Evolutionary conservation across 2,888 invertebrate genomes (phyloP).

Genomic region (Amphiduros pacificus): DNA sequence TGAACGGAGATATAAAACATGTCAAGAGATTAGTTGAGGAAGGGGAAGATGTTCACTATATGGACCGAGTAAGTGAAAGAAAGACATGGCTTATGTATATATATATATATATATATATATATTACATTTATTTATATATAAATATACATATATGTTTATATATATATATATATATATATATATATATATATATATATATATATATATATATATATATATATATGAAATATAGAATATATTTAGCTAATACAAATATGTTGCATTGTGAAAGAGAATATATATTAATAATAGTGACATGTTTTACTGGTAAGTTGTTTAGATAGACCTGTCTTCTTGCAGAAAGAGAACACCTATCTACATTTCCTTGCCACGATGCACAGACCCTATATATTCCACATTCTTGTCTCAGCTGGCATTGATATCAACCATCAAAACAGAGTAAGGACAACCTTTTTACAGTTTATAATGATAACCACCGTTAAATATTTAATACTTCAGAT

Average conservation of each 20-base stretch:
- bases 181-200: not conserved
- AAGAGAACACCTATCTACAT: slow-evolving; percentile 52
- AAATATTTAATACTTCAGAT: too few relatives aligned
- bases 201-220: not conserved
- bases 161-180: not conserved
- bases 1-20: not conserved
- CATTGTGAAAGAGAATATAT: too few relatives aligned
- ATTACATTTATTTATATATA: not conserved
- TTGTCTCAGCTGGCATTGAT: slow-evolving; percentile 41
- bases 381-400: slow-evolving; percentile 43
- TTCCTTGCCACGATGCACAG: slow-evolving; percentile 48
- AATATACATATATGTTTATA: not conserved
- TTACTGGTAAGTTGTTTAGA: too few relatives aligned
- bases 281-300: too few relatives aligned
- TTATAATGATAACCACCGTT: too few relatives aligned
- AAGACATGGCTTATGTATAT: not conserved
- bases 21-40: not conserved
- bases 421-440: slow-evolving; percentile 50
- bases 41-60: slow-evolving; percentile 3
- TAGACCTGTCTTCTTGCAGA: slow-evolving; percentile 39
- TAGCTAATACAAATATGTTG: too few relatives aligned
- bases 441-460: slow-evolving; percentile 12
- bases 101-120: not conserved
- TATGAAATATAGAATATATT: too few relatives aligned
- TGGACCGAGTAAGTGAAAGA: slow-evolving; percentile 11